A percentile compares a stretch with the other conserved stretches of the same genome.
Conservation (phyloP, 2,888 invertebrate species). For the Teinopalpus imperialis region DNA sequence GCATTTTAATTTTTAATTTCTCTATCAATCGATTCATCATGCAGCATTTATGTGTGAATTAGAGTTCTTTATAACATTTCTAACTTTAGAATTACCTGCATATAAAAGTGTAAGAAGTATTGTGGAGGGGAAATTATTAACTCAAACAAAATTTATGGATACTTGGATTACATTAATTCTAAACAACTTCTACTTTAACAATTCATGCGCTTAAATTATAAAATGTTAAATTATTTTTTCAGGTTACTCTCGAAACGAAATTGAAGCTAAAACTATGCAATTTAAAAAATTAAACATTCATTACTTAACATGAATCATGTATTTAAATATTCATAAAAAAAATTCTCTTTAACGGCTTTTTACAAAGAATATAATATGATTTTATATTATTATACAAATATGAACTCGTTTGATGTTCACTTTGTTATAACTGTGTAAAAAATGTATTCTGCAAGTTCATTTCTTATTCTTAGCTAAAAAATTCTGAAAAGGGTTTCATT, state of each 20-base stretch:
- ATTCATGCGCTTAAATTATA: too few species aligned
- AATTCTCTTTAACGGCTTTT: background rate
- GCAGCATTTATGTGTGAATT: too few species aligned
- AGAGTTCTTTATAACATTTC: too few species aligned
- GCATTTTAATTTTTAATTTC: too few species aligned
- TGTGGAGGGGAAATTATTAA: too few species aligned
- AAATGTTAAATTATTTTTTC: too few species aligned
- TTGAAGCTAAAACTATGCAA: background rate
- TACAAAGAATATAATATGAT: background rate
- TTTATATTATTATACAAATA: background rate
- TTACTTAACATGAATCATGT: constrained; percentile 9
- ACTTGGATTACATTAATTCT: too few species aligned
- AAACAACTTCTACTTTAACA: too few species aligned
- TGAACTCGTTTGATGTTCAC: constrained; percentile 13
- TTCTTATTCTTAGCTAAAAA: constrained; percentile 9
- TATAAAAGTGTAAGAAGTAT: too few species aligned
- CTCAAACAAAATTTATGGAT: too few species aligned
- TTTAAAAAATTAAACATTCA: constrained; percentile 9
- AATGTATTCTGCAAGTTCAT: constrained; percentile 15
- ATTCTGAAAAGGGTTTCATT: constrained; percentile 4
- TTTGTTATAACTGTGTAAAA: constrained; percentile 13
- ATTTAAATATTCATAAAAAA: background rate
- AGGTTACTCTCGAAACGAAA: background rate
- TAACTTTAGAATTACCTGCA: too few species aligned
- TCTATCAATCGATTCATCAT: too few species aligned